Percentiles rank a stretch among this genome's conserved stretches.
Conservation (phyloP, 2,888 invertebrate genomes). For the Phlogophora meticulosa region DNA sequence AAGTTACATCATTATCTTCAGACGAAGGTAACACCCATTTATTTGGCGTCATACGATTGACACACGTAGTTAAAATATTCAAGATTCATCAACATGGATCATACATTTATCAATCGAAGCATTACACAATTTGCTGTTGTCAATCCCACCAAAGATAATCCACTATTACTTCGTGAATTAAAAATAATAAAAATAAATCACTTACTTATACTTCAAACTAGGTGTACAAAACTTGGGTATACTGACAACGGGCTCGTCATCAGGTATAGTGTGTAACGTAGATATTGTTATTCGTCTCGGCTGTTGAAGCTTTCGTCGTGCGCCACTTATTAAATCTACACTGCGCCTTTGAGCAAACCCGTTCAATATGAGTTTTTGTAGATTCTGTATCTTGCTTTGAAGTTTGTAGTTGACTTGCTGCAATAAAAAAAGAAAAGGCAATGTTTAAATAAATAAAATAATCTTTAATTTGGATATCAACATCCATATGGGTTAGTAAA, state of each 20-base stretch:
- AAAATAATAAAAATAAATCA: constrained; percentile 33
- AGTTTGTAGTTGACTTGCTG: constrained; percentile 82
- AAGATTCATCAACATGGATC: no score
- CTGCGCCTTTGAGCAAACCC: constrained; percentile 78
- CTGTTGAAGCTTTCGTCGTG: constrained; percentile 74
- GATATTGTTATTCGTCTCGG: constrained; percentile 81
- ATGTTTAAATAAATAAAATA: no score
- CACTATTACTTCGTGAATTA: no score
- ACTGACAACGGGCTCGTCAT: constrained; percentile 33
- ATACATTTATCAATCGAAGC: no score
- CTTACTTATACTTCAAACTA: constrained; percentile 85
- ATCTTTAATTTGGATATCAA: no score
- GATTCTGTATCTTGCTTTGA: constrained; percentile 78
- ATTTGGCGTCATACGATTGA: no score
- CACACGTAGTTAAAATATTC: no score
- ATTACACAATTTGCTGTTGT: no score
- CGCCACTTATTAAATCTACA: constrained; percentile 71
- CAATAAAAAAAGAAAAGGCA: constrained; percentile 41
- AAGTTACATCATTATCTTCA: no score
- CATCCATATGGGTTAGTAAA: no score
- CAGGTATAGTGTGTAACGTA: constrained; percentile 42
- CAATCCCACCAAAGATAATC: no score
- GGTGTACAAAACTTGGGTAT: constrained; percentile 83
- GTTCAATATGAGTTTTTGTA: constrained; percentile 82
- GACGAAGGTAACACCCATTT: no score